Percentiles rank a stretch among this genome's conserved stretches.
phyloP scores from a whole-genome alignment of 2,113 vertebrate species.

The Montifringilla adamsi region DNA sequence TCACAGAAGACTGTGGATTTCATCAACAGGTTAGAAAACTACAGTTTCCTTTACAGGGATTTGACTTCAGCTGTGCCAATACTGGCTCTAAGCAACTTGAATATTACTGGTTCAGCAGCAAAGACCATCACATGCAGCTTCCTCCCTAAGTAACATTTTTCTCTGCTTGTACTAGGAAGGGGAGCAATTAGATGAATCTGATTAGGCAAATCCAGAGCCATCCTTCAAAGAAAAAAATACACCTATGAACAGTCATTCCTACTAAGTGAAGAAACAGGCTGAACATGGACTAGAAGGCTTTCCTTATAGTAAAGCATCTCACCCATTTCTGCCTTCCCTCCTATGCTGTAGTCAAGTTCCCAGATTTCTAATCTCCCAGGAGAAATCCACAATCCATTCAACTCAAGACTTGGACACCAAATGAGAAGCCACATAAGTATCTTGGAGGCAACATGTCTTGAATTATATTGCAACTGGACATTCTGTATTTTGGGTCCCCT shows the following conservation, averaged over 20 bases:
- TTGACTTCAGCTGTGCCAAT: neutral
- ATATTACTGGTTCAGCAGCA: neutral
- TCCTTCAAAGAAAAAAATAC: neutral
- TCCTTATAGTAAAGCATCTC: neutral
- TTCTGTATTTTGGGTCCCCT: neutral
- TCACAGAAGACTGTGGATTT: slow-evolving; percentile 40
- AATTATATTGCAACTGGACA: slow-evolving; percentile 4
- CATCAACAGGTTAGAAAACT: slow-evolving; percentile 25
- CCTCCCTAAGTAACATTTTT: neutral
- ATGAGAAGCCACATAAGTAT: slow-evolving; percentile 43
- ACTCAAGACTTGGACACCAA: slow-evolving; percentile 37
- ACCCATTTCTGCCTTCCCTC: neutral
- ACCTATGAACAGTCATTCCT: neutral
- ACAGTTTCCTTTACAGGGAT: neutral
- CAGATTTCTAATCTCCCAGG: slow-evolving; percentile 39
- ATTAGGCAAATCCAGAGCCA: neutral
- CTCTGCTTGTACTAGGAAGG: neutral
- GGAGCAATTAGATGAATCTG: neutral
- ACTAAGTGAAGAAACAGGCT: neutral
- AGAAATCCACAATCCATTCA: slow-evolving; percentile 57
- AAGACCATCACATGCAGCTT: neutral
- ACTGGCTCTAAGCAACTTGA: neutral
- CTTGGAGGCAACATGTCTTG: slow-evolving; percentile 26
- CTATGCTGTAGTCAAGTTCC: neutral
- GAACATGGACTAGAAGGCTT: neutral